phyloP scores from a whole-genome alignment of 2,888 invertebrate genomes.

The Calliopum simillimum region DNA sequence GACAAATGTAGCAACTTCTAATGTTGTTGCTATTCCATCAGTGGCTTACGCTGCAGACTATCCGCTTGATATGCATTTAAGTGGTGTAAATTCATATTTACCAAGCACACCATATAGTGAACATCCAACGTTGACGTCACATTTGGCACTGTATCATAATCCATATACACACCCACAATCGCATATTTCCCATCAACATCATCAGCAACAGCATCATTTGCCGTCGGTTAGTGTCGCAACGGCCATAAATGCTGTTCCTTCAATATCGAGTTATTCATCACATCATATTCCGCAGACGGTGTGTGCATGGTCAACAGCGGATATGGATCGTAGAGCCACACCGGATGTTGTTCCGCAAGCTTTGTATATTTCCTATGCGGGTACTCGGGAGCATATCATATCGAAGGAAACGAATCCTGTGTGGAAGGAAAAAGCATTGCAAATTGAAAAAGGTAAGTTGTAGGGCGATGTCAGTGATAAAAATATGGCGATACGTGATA shows the following conservation, averaged over 20 bases:
- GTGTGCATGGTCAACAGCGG: slow-evolving; percentile 54
- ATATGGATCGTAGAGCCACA: slow-evolving; percentile 16
- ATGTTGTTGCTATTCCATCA: slow-evolving; percentile 45
- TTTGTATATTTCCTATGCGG: slow-evolving; percentile 54
- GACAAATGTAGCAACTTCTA: slow-evolving; percentile 48
- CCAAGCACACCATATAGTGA: slow-evolving; percentile 16
- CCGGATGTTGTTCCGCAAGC: slow-evolving; percentile 59
- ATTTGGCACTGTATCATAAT: slow-evolving; percentile 44
- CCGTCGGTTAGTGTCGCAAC: slow-evolving; percentile 17
- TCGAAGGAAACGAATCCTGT: slow-evolving; percentile 64
- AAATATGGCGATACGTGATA: too few relatives aligned
- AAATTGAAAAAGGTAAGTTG: slow-evolving; percentile 72
- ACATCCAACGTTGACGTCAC: slow-evolving; percentile 22
- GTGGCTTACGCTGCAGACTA: slow-evolving; percentile 45
- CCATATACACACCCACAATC: slow-evolving; percentile 38
- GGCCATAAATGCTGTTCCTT: background rate
- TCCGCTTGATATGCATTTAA: slow-evolving; percentile 46
- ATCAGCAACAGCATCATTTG: slow-evolving; percentile 29
- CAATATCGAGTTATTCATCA: slow-evolving; percentile 21
- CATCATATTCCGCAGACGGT: slow-evolving; percentile 60
- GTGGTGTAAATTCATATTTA: slow-evolving; percentile 17
- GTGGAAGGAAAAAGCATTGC: slow-evolving; percentile 73
- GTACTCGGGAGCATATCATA: slow-evolving; percentile 54
- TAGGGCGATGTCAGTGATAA: too few relatives aligned
- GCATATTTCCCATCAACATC: slow-evolving; percentile 34